phyloP scores from a whole-genome alignment of 2,888 invertebrate species.

The Acrobasis repandana region DNA sequence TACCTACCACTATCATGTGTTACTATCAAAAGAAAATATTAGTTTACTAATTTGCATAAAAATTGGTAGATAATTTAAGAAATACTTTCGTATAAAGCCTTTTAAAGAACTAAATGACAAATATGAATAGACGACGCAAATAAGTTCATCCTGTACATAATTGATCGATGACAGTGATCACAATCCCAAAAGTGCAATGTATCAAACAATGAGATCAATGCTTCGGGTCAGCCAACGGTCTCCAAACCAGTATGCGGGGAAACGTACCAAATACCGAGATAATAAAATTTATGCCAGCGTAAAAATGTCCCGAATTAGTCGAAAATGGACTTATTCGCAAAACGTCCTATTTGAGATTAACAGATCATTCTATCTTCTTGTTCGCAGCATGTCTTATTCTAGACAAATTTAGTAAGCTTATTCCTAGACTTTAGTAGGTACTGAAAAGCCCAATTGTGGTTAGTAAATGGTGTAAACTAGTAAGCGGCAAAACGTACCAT shows the following conservation, averaged over 20 bases:
- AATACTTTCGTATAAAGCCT: no score
- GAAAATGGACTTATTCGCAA: not conserved
- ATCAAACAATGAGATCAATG: conserved; percentile 68
- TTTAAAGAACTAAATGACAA: not conserved
- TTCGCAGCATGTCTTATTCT: not conserved
- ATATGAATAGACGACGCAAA: conserved; percentile 4
- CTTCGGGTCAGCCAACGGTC: conserved; percentile 73
- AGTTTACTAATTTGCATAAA: no score
- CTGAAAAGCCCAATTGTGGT: no score
- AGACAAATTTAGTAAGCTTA: no score
- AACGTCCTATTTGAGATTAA: not conserved
- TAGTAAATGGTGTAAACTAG: no score
- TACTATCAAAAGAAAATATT: no score
- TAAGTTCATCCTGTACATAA: conserved; percentile 48
- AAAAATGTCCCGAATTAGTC: conserved; percentile 45
- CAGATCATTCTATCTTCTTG: not conserved
- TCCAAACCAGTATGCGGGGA: conserved; percentile 64
- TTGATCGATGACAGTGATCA: conserved; percentile 51
- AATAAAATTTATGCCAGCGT: conserved; percentile 52
- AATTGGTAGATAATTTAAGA: not conserved
- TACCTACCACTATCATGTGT: no score
- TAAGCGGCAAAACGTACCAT: no score
- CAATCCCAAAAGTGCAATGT: conserved; percentile 72
- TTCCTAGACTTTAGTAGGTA: no score
- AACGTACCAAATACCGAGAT: conserved; percentile 43